Conservation (phyloP, 2,797 vertebrate species). For the Lemur catta region DNA sequence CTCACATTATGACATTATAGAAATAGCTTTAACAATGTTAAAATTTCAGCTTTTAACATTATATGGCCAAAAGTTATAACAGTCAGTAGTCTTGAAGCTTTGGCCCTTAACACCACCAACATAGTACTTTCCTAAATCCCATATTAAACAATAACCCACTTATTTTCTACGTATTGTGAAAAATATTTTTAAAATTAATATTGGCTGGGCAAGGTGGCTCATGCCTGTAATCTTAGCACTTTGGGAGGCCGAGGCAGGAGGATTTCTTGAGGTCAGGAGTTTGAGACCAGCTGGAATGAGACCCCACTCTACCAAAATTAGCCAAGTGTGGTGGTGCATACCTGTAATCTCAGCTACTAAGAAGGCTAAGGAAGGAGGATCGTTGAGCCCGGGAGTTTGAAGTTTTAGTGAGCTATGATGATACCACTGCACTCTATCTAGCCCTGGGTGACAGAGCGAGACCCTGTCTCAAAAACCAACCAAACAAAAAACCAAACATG, state of each 20-base stretch:
- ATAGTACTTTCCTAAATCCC: neutral
- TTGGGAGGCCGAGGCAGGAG: neutral
- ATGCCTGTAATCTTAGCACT: neutral
- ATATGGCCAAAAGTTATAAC: too few species aligned
- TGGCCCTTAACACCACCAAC: too few species aligned
- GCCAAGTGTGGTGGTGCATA: neutral
- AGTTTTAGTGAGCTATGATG: neutral
- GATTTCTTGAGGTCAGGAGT: neutral
- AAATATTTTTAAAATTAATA: neutral
- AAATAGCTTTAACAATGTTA: too few species aligned
- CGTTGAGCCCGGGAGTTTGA: neutral
- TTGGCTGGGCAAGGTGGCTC: neutral
- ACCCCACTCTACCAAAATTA: neutral
- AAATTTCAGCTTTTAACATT: too few species aligned
- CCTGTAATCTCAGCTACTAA: neutral
- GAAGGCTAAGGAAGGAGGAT: neutral
- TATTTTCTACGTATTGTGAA: slow-evolving; percentile 17
- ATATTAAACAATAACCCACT: neutral
- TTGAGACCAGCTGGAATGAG: neutral
- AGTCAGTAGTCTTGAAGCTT: too few species aligned
- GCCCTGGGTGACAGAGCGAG: neutral
- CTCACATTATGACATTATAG: too few species aligned
- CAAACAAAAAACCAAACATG: neutral
- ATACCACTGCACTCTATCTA: neutral
- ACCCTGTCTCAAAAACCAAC: neutral